Percentiles rank a stretch among this genome's conserved stretches.
These are phyloP conservation scores for Leptonema lineaticorne DNA, from an alignment of 1,140 invertebrate species.

Conservation along the genomic window DNA sequence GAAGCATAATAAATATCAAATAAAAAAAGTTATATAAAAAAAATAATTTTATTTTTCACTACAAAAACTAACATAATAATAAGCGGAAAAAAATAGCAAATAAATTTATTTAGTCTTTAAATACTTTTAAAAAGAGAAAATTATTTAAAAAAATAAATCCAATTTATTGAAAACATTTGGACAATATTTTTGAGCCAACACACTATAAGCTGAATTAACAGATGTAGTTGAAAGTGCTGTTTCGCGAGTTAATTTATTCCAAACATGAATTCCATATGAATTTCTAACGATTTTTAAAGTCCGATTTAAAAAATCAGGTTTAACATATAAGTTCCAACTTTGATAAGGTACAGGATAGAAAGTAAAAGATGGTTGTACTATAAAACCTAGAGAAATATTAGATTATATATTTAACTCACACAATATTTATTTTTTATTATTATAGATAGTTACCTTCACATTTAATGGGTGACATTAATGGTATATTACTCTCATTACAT, in stretches of 20 bases:
- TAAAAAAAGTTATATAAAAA: too few relatives aligned
- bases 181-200: conserved; percentile 61
- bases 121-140: too few relatives aligned
- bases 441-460: too few relatives aligned
- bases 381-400: conserved; percentile 52
- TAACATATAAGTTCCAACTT: conserved; percentile 64
- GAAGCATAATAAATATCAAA: too few relatives aligned
- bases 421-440: too few relatives aligned
- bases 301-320: conserved; percentile 49
- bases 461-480: conserved; percentile 59
- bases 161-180: conserved; percentile 57
- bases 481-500: conserved; percentile 58
- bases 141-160: conserved; percentile 53
- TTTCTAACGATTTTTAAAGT: conserved; percentile 56
- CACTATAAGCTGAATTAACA: conserved; percentile 57
- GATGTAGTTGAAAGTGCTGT: conserved; percentile 50
- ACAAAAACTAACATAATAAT: too few relatives aligned
- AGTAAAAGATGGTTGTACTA: conserved; percentile 60
- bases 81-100: too few relatives aligned
- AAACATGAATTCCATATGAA: conserved; percentile 66
- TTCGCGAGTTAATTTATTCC: conserved; percentile 65
- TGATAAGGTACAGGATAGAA: conserved; percentile 69
- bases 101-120: too few relatives aligned
- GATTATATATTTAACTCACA: too few relatives aligned
- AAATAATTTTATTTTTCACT: too few relatives aligned